These are phyloP conservation scores for Recurvirostra avosetta DNA, from an alignment of 2,113 vertebrate species.

Conservation along the genomic window DNA sequence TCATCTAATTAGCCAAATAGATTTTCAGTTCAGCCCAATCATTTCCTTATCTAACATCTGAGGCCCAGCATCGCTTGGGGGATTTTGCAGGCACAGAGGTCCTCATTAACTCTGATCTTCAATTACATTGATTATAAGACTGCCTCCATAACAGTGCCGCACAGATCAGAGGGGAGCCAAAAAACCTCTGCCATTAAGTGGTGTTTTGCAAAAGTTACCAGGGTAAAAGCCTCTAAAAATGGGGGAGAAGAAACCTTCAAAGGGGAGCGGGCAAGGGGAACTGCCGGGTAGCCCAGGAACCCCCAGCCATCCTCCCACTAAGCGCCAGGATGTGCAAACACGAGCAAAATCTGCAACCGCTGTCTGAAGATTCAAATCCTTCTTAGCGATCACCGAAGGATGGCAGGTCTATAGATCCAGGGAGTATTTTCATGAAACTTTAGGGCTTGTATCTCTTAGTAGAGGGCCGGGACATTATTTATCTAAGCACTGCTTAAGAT, in stretches of 20 bases:
- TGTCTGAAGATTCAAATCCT: neutral
- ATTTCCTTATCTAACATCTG: slow-evolving; percentile 79
- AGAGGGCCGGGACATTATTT: neutral
- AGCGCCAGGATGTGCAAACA: neutral
- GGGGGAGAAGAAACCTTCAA: neutral
- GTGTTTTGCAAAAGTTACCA: slow-evolving; percentile 47
- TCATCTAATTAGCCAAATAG: slow-evolving; percentile 83
- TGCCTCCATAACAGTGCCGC: slow-evolving; percentile 64
- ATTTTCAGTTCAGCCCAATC: slow-evolving; percentile 82
- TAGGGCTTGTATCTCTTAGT: neutral
- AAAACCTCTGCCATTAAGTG: slow-evolving; percentile 35
- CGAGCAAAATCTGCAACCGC: neutral
- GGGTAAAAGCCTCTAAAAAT: slow-evolving; percentile 19
- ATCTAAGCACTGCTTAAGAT: neutral
- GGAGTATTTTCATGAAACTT: neutral
- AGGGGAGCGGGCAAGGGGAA: neutral
- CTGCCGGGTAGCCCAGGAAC: neutral
- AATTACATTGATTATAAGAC: slow-evolving; percentile 81
- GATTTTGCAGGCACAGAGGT: slow-evolving; percentile 67
- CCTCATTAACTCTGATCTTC: slow-evolving; percentile 83
- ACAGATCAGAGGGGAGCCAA: slow-evolving; percentile 65
- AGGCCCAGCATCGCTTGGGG: slow-evolving; percentile 66
- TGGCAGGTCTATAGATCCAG: neutral
- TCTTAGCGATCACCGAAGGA: neutral
- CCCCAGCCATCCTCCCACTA: neutral